Evolutionary conservation across 2,888 invertebrate species (phyloP).

Genomic region (Ophion costatus): DNA sequence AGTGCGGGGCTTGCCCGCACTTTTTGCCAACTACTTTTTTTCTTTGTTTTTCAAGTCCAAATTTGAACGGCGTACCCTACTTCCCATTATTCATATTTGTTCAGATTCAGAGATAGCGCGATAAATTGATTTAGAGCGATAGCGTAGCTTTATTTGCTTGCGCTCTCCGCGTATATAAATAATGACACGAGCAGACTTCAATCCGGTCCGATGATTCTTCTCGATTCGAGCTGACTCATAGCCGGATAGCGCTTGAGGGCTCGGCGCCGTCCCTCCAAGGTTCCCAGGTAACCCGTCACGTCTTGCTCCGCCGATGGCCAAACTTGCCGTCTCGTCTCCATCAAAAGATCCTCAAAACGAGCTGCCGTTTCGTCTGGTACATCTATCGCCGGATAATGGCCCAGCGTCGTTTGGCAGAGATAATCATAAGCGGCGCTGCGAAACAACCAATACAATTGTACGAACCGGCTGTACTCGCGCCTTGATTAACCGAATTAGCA

Average conservation of each 20-base stretch:
- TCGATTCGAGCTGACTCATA: slow-evolving; percentile 21
- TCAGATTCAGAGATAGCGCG: neutral
- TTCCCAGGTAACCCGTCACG: slow-evolving; percentile 40
- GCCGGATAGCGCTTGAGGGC: slow-evolving; percentile 53
- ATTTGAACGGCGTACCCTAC: no score
- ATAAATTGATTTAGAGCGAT: neutral
- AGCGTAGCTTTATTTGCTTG: neutral
- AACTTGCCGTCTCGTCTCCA: slow-evolving; percentile 67
- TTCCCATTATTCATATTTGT: no score
- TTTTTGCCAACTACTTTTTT: no score
- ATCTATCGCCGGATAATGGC: slow-evolving; percentile 61
- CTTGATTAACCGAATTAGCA: neutral
- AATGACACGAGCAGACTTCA: neutral
- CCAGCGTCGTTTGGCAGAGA: slow-evolving; percentile 73
- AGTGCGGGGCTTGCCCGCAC: no score
- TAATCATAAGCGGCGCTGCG: slow-evolving; percentile 77
- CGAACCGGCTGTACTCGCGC: neutral
- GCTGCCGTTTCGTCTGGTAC: slow-evolving; percentile 67
- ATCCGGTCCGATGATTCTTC: slow-evolving; percentile 36
- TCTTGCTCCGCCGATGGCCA: slow-evolving; percentile 67
- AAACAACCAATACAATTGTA: neutral
- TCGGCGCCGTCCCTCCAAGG: slow-evolving; percentile 18
- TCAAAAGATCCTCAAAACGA: slow-evolving; percentile 69
- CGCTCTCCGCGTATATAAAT: neutral
- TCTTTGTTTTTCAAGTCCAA: no score